Conservation (phyloP, 2,888 invertebrate genomes). For the Plagiodera versicolora region DNA sequence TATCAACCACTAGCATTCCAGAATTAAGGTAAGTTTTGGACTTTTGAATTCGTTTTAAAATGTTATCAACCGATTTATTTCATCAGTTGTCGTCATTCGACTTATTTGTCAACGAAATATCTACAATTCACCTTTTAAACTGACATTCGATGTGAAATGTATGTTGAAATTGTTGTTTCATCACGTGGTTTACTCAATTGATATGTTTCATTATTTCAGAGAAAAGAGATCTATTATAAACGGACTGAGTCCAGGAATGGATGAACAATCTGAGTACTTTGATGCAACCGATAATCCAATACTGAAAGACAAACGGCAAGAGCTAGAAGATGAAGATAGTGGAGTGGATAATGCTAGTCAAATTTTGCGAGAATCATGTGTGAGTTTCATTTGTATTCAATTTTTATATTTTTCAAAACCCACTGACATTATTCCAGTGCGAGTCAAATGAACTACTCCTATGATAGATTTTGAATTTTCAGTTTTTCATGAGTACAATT, state of each 20-base stretch:
- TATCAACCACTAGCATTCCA: slow-evolving; percentile 45
- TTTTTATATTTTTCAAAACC: too few species aligned
- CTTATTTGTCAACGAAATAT: too few species aligned
- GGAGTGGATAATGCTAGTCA: slow-evolving; percentile 55
- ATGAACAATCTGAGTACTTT: slow-evolving; percentile 78
- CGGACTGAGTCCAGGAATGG: slow-evolving; percentile 64
- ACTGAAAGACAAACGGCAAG: slow-evolving; percentile 50
- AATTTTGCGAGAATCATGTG: slow-evolving; percentile 52
- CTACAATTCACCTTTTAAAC: too few species aligned
- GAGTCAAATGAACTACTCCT: too few species aligned
- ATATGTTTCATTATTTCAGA: slow-evolving; percentile 29
- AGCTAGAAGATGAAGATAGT: slow-evolving; percentile 53
- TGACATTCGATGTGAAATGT: too few species aligned
- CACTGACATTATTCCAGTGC: too few species aligned
- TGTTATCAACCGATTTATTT: too few species aligned
- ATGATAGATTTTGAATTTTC: too few species aligned
- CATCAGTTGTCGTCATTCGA: too few species aligned
- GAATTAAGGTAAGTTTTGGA: slow-evolving; percentile 44
- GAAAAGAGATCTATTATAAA: slow-evolving; percentile 51
- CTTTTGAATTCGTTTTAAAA: background rate
- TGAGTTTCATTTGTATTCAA: slow-evolving; percentile 36
- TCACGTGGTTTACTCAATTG: background rate
- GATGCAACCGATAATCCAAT: slow-evolving; percentile 72
- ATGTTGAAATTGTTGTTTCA: too few species aligned
- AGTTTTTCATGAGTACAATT: too few species aligned